These are phyloP conservation scores for Lacerta agilis DNA, from an alignment of 2,797 vertebrate genomes.

Conservation along the genomic window DNA sequence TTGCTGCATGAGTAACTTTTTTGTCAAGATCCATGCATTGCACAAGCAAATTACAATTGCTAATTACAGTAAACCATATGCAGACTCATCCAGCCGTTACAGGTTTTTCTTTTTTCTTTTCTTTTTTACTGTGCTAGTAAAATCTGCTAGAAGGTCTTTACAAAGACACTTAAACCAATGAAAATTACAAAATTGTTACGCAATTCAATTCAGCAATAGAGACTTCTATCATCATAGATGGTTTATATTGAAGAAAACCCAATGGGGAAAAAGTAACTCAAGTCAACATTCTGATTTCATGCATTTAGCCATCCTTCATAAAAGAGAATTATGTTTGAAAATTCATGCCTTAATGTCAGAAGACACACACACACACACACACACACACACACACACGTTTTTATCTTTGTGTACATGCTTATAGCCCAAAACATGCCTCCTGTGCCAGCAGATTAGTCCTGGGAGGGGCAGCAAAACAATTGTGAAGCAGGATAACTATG, in stretches of 20 bases:
- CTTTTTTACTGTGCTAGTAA: neutral
- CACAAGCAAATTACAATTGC: neutral
- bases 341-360: neutral
- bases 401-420: no score
- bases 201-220: neutral
- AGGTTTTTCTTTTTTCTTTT: neutral
- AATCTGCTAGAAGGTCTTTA: neutral
- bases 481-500: neutral
- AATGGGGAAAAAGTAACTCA: neutral
- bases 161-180: neutral
- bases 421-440: no score
- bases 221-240: neutral
- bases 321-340: neutral
- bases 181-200: neutral
- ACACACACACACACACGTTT: no score
- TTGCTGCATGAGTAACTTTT: neutral
- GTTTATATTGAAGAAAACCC: rapidly evolving
- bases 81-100: neutral
- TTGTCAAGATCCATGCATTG: neutral
- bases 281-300: neutral
- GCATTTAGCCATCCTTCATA: neutral
- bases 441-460: neutral
- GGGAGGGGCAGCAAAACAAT: neutral
- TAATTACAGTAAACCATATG: neutral
- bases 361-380: neutral